Base-by-base conservation (phyloP, 2,888 invertebrate species). In the Pristionchus exspectatus region DNA sequence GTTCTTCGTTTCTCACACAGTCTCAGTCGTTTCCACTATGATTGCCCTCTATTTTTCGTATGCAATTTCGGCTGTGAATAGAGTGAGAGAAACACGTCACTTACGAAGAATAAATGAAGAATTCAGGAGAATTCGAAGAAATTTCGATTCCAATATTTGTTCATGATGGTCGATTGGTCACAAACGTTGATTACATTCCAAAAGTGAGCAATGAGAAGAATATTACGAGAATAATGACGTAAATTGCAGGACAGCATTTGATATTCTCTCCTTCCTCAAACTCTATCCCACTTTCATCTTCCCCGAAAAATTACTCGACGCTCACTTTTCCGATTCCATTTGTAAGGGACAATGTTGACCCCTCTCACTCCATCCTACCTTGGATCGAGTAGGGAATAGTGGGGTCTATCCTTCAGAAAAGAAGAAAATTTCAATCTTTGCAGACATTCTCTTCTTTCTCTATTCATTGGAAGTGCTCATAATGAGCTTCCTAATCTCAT, bases 101-200 rank as follows among this genome's bases (percentile, higher is more conserved):
- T 24, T 14, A 9, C 10, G 16, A 12, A 44, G 21, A 30, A 77
- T 2, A 77, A 7, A 24, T 2, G 30, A 12, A 24, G 21, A 77
- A 18, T 83, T 54, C 83, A 83, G 83, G 83, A 83, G 27, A 83
- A 83, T 56, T 83, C 83, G 56, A 83, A 83, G 50, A 83, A 83
- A 30, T 83, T 83, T 27, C 54, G 83, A 27, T 83, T 56, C 59
- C 59, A 59, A 14, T 59, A 85, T 21, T 30, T 85, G 10, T 85
- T 85, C 84, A 59, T 56, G 84, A 85, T 85, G 84, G 84, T 85
- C 12, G 84, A 85, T 50, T 85, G 84, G 84, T 85, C 84, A 16
- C 84, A 85, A 24, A 85, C 84, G n/a, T 30, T 85, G 27, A 27
- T 85, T 33, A 85, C 84, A 30, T 59, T 85, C 38, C 84, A 85